Conservation (phyloP, 2,797 vertebrate species). For the Pampus argenteus region DNA sequence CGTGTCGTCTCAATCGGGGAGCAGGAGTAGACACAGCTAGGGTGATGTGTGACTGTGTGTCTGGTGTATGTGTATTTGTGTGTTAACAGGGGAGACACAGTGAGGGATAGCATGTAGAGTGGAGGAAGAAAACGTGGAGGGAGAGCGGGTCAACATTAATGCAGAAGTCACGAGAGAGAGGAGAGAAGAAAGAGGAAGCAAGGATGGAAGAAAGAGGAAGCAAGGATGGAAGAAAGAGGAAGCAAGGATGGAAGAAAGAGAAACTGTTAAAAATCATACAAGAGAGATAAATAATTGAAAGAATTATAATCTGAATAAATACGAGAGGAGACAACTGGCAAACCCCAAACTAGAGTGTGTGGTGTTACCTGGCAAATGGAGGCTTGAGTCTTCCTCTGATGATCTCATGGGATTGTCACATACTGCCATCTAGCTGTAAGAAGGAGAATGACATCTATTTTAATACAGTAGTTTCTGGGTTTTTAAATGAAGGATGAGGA, state of each 20-base stretch:
- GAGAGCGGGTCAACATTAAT: constrained; percentile 26
- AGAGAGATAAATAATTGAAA: background rate
- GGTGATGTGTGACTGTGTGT: constrained; percentile 61
- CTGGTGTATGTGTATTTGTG: constrained; percentile 30
- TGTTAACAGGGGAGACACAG: constrained; percentile 44
- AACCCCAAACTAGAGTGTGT: background rate
- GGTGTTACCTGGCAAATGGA: background rate
- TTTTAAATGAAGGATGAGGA: no score
- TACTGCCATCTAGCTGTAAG: constrained; percentile 80
- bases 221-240: background rate
- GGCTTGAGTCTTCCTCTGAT: constrained; percentile 12
- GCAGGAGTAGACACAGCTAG: constrained; percentile 79
- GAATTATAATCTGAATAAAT: background rate
- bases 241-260: background rate
- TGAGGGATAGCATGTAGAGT: constrained; percentile 27
- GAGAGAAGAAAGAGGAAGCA: background rate
- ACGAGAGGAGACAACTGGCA: background rate
- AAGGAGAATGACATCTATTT: constrained; percentile 24
- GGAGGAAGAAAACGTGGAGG: constrained; percentile 29
- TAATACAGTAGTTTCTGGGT: background rate
- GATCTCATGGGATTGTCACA: constrained; percentile 62
- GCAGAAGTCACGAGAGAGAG: background rate
- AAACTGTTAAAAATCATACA: background rate
- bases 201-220: background rate
- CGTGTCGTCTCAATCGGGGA: constrained; percentile 82